Evolutionary conservation across 2,113 vertebrate species (phyloP).

Genomic region (Stegostoma tigrinum): DNA sequence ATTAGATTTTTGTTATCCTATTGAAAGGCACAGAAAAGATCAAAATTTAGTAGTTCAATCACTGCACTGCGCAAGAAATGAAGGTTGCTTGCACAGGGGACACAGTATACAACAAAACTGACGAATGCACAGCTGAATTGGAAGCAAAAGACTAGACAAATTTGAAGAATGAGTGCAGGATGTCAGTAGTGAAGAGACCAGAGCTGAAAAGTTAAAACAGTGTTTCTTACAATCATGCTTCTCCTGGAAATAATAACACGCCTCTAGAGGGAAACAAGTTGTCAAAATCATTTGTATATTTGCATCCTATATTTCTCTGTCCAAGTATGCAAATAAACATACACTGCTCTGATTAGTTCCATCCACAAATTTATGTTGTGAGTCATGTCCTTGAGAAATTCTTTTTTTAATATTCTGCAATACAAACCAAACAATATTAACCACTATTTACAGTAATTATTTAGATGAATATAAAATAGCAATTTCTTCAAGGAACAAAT

Average conservation of each 20-base stretch:
- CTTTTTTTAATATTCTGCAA: background rate
- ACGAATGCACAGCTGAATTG: background rate
- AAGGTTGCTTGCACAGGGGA: background rate
- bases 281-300: background rate
- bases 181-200: background rate
- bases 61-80: background rate
- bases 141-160: background rate
- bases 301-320: background rate
- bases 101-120: background rate
- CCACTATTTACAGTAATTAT: slow-evolving; percentile 22
- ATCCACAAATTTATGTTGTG: background rate
- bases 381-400: background rate
- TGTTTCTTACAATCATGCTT: background rate
- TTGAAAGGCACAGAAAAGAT: background rate
- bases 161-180: background rate
- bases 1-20: background rate
- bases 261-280: slow-evolving; percentile 8
- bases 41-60: background rate
- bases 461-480: slow-evolving; percentile 6
- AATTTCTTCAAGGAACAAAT: background rate
- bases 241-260: background rate
- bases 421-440: background rate
- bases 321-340: background rate
- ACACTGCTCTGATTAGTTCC: background rate
- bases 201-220: background rate